phyloP scores from a whole-genome alignment of 1,140 invertebrate genomes.

The Listronotus bonariensis region DNA sequence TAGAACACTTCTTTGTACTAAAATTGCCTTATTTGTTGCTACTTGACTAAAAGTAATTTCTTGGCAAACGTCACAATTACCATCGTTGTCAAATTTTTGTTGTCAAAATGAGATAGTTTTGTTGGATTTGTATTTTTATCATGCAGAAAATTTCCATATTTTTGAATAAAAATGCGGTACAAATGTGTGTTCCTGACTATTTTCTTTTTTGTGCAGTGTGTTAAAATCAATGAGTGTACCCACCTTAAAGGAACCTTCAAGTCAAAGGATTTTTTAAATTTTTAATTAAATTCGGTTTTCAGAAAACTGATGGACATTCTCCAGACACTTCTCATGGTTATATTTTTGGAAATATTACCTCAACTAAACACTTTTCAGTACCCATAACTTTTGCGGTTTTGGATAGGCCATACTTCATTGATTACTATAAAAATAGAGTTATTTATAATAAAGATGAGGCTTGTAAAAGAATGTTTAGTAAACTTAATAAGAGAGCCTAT shows the following conservation, averaged over 20 bases:
- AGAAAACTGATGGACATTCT: constrained; percentile 88
- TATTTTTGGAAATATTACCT: constrained; percentile 93
- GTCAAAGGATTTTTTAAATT: constrained; percentile 85
- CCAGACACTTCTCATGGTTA: constrained; percentile 85
- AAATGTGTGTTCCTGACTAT: constrained; percentile 40
- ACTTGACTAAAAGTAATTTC: too few species aligned
- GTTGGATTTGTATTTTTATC: constrained; percentile 13
- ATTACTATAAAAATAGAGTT: constrained; percentile 83
- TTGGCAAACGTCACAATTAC: too few species aligned
- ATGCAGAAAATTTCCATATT: constrained; percentile 41
- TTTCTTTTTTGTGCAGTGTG: constrained; percentile 40
- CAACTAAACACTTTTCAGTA: constrained; percentile 65
- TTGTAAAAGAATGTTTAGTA: constrained; percentile 84
- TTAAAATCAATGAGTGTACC: constrained; percentile 50
- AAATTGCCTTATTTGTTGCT: too few species aligned
- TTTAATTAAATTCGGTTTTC: constrained; percentile 93
- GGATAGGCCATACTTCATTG: constrained; percentile 83
- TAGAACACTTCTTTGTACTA: too few species aligned
- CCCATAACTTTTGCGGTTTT: constrained; percentile 85
- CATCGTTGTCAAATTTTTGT: too few species aligned
- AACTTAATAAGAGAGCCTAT: constrained; percentile 80
- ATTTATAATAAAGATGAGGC: constrained; percentile 66
- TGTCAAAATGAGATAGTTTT: background rate
- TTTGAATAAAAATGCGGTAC: constrained; percentile 46
- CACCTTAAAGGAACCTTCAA: constrained; percentile 69